Evolutionary conservation across 2,113 vertebrate species (phyloP).

Genomic region (Xiphophorus couchianus): DNA sequence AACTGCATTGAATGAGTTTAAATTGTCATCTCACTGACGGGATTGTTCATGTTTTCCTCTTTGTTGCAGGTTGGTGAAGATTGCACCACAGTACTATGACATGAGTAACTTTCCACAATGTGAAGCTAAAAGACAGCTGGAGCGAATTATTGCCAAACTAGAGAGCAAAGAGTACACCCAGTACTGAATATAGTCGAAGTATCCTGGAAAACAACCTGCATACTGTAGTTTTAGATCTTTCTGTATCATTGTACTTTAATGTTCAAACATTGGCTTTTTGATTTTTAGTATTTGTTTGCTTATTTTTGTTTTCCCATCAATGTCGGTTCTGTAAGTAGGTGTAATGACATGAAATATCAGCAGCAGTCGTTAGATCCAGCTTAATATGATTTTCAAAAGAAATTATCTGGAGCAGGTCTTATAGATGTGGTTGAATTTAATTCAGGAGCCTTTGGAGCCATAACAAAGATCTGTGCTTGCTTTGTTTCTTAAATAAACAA

Average conservation of each 20-base stretch:
- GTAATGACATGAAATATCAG: constrained; percentile 72
- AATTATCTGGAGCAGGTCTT: constrained; percentile 82
- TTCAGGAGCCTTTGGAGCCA: constrained; percentile 91
- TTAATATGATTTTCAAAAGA: constrained; percentile 57
- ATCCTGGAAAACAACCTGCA: constrained; percentile 49
- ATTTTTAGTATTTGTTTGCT: constrained; percentile 87
- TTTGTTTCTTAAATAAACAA: constrained; percentile 89
- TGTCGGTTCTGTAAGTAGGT: constrained; percentile 90
- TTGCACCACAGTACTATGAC: constrained; percentile 96
- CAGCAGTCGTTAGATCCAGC: constrained; percentile 59
- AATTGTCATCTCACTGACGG: not conserved
- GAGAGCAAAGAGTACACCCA: constrained; percentile 97
- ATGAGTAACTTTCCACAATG: constrained; percentile 98
- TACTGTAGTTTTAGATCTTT: constrained; percentile 82
- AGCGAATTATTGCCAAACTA: constrained; percentile 96
- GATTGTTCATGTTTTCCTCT: constrained; percentile 8
- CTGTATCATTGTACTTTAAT: constrained; percentile 86
- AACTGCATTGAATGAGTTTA: no score
- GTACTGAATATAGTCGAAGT: constrained; percentile 85
- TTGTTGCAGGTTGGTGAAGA: constrained; percentile 92
- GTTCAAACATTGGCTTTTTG: constrained; percentile 83
- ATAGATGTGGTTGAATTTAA: constrained; percentile 91
- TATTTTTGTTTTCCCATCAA: constrained; percentile 81
- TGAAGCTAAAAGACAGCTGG: constrained; percentile 96
- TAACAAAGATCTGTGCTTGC: constrained; percentile 87